phyloP scores from a whole-genome alignment of 2,888 invertebrate genomes.

The Octonoba sinensis region DNA sequence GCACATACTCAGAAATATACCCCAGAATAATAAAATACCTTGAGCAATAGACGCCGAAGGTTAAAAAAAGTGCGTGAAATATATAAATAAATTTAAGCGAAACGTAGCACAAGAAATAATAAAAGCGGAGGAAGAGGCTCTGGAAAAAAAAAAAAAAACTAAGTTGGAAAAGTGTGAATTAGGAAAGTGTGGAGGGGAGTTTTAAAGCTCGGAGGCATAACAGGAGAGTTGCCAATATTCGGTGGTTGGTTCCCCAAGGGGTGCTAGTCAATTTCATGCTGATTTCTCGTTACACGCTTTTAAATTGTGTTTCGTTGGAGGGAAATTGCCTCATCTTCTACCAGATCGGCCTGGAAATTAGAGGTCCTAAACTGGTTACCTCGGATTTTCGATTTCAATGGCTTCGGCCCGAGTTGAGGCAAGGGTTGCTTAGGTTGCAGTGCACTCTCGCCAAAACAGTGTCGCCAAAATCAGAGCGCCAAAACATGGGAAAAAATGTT shows the following conservation, averaged over 20 bases:
- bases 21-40: conserved; percentile 58
- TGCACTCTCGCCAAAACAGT: conserved; percentile 14
- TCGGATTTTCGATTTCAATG: conserved; percentile 65
- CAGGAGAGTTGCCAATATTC: conserved; percentile 36
- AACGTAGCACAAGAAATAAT: conserved; percentile 49
- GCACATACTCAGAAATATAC: conserved; percentile 7
- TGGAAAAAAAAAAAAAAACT: conserved; percentile 27
- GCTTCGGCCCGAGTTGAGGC: conserved; percentile 54
- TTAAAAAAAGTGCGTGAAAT: conserved; percentile 24
- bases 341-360: conserved; percentile 64
- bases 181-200: conserved; percentile 29
- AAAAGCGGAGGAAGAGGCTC: conserved; percentile 27
- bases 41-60: conserved; percentile 26
- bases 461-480: conserved; percentile 40
- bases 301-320: conserved; percentile 63
- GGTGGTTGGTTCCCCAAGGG: conserved; percentile 44
- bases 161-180: conserved; percentile 56
- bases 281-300: conserved; percentile 65
- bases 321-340: conserved; percentile 64
- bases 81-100: conserved; percentile 64
- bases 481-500: neutral
- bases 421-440: conserved; percentile 44
- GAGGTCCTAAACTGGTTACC: conserved; percentile 65
- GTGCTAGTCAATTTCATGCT: conserved; percentile 64
- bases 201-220: conserved; percentile 58